Base-by-base conservation (phyloP, 2,888 invertebrate species). In the Lasioglossum leucozonium region DNA sequence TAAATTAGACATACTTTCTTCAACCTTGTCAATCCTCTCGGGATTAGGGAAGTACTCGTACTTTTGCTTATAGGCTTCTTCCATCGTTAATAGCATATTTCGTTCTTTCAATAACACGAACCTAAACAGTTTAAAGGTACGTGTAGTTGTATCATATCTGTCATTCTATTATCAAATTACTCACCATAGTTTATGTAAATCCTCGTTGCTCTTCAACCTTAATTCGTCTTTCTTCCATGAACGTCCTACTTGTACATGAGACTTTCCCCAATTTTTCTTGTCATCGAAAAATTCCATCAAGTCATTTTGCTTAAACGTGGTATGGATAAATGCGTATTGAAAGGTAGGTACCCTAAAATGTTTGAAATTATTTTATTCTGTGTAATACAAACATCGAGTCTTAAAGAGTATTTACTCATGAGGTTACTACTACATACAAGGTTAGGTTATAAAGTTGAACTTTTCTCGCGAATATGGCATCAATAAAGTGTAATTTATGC, bases 71-170 rank as follows among this genome's bases (percentile, higher is more conserved):
- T 97, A 96, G 94, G 97, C 97, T 86, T 98, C 96, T 95, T 99
- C 98, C 99, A 99, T 99, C 2, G 99, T 99, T 87, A 98, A 95
- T 30, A 99, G 96, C 99, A 99, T 99, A 95, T 99, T 99, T 79
- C 97, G 96, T 95, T 99, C 99, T 95, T 99, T 99, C 77, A 99
- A 95, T 81, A 99, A 95, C 26, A 98, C 96, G 95, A 96, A 98
- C 97, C 97, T 97, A 88, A 34, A 88, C 11, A 72, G 37, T 40
- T 37, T 11, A 1, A 51, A n/a, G 4, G 8, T 40, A 51, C 11
- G 5, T n/a, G 40, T 44, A 37, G 8, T 37, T 44, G 30, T 2
- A n/a, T 22, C 2, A 30, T 22, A 34, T 30, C 10, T 34, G 11
- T 47, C 2, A 51, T 51, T 51, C 11, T 51, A n/a, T 22, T 51